phyloP scores from a whole-genome alignment of 92 coral and sea anemone genomes.

The Bergia sp. region DNA sequence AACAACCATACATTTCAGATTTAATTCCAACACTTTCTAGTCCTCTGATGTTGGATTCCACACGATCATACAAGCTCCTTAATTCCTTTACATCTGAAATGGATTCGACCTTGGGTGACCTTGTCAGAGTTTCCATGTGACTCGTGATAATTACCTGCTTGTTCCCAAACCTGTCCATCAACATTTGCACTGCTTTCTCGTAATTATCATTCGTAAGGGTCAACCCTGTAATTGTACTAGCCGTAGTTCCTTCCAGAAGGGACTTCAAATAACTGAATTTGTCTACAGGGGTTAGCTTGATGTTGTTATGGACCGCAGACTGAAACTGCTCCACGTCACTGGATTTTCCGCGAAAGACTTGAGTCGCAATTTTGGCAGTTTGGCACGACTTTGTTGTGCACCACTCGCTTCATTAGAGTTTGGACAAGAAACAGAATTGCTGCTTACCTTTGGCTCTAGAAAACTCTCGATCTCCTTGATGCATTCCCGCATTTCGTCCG shows the following conservation, averaged over 20 bases:
- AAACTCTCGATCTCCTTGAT: conserved; percentile 18
- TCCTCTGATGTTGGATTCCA: conserved; percentile 37
- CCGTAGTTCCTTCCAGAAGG: background rate
- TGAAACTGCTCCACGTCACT: conserved; percentile 12
- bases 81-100: background rate
- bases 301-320: conserved; percentile 23
- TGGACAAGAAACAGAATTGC: background rate
- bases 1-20: conserved; percentile 44
- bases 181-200: background rate
- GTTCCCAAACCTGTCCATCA: background rate
- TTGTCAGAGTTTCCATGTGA: conserved; percentile 9
- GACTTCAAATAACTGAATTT: background rate
- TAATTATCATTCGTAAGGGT: background rate
- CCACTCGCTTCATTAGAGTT: conserved; percentile 18
- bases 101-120: background rate
- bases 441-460: background rate
- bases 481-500: background rate
- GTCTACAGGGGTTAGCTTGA: background rate
- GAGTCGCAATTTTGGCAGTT: conserved; percentile 1
- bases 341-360: conserved; percentile 29
- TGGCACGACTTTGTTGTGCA: background rate
- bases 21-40: conserved; percentile 47
- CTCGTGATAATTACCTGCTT: background rate
- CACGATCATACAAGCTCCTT: background rate
- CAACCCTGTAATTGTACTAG: background rate